Conservation (phyloP, 2,888 invertebrate species). For the Melanostoma mellinum region DNA sequence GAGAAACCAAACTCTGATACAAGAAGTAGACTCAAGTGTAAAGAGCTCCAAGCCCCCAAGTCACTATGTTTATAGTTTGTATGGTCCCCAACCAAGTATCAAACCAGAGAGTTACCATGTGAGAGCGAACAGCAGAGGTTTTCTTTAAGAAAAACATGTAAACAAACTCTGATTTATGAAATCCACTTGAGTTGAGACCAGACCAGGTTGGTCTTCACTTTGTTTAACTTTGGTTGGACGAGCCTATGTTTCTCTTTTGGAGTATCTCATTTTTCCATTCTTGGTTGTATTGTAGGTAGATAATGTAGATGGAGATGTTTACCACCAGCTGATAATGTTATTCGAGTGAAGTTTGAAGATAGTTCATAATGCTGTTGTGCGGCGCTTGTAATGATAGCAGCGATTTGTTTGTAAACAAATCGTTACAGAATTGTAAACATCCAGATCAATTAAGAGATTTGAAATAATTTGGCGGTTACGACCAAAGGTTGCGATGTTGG, state of each 20-base stretch:
- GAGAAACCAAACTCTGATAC: neutral
- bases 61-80: too few relatives aligned
- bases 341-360: conserved; percentile 6
- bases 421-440: conserved; percentile 50
- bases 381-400: conserved; percentile 23
- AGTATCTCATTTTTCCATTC: too few relatives aligned
- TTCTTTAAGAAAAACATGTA: conserved; percentile 22
- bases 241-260: too few relatives aligned
- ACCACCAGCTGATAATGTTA: conserved; percentile 60
- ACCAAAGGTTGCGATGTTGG: conserved; percentile 1
- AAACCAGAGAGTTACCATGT: neutral
- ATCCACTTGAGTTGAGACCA: neutral
- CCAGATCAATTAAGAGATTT: conserved; percentile 22
- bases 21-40: too few relatives aligned
- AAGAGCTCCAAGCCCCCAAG: too few relatives aligned
- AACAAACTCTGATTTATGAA: conserved; percentile 49
- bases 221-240: too few relatives aligned
- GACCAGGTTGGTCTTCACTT: too few relatives aligned
- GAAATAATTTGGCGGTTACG: conserved; percentile 1
- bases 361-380: conserved; percentile 14
- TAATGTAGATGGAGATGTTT: neutral
- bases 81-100: too few relatives aligned
- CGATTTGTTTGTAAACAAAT: conserved; percentile 58
- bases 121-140: neutral
- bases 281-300: too few relatives aligned